A percentile compares a stretch with the other conserved stretches of the same genome.
These are phyloP conservation scores for Phalangium opilio DNA, from an alignment of 2,888 invertebrate genomes.

Conservation along the genomic window DNA sequence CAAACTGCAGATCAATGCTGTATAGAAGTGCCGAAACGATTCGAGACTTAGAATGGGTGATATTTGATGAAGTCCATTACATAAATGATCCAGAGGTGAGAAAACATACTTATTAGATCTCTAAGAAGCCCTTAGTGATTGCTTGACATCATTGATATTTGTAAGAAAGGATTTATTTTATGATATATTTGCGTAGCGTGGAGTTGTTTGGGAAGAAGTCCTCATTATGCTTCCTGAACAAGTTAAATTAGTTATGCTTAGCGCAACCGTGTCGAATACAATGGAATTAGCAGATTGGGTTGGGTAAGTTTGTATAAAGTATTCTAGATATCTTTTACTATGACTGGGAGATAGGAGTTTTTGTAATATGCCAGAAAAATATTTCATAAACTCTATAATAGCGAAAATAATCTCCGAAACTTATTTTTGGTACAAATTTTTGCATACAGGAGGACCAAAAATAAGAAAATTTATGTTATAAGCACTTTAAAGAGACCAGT, in stretches of 20 bases:
- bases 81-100: constrained; percentile 83
- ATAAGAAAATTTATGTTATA: constrained; percentile 75
- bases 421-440: constrained; percentile 2
- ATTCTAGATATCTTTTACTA: too few relatives aligned
- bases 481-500: constrained; percentile 86
- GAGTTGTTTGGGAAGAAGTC: constrained; percentile 99
- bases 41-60: constrained; percentile 92
- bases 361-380: too few relatives aligned
- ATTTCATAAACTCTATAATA: too few relatives aligned
- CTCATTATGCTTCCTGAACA: constrained; percentile 85
- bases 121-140: too few relatives aligned
- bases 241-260: constrained; percentile 89
- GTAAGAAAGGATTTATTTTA: too few relatives aligned
- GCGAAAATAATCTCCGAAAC: too few relatives aligned
- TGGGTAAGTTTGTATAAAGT: constrained; percentile 31
- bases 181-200: constrained; percentile 44
- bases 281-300: constrained; percentile 70
- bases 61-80: constrained; percentile 99
- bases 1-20: constrained; percentile 56
- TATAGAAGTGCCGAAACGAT: constrained; percentile 86
- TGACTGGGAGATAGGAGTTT: too few relatives aligned
- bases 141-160: too few relatives aligned
- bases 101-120: too few relatives aligned
- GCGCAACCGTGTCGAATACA: constrained; percentile 96
- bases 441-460: constrained; percentile 36